Evolutionary conservation across 30 jellyfish, hydroid and myxozoan genomes (phyloP).

Genomic region (Phacellophora camtschatica): DNA sequence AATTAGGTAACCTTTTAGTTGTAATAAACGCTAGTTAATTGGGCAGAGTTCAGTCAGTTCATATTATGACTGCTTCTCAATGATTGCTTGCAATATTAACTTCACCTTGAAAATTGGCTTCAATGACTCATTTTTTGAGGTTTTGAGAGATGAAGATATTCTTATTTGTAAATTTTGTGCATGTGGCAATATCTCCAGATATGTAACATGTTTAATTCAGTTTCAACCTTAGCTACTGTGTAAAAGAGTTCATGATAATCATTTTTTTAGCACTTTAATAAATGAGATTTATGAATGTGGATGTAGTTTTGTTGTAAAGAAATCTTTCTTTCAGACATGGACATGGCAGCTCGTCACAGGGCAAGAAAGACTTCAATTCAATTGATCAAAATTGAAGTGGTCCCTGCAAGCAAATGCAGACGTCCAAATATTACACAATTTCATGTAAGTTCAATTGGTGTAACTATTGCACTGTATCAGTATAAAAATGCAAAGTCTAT

Average conservation of each 20-base stretch:
- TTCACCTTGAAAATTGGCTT: not conserved
- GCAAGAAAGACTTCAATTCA: slow-evolving; percentile 97
- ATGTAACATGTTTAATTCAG: no score
- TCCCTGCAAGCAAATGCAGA: slow-evolving; percentile 85
- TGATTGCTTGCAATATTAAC: slow-evolving; percentile 69
- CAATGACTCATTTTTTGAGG: not conserved
- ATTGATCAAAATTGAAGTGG: slow-evolving; percentile 83
- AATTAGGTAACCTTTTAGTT: no score
- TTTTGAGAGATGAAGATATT: not conserved
- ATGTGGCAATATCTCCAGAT: no score
- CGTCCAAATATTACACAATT: slow-evolving; percentile 87
- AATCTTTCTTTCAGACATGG: slow-evolving; percentile 88
- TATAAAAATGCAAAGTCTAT: no score
- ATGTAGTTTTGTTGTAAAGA: no score
- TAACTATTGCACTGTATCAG: not conserved
- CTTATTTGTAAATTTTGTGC: not conserved
- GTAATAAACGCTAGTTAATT: slow-evolving; percentile 54
- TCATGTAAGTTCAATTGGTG: slow-evolving; percentile 71
- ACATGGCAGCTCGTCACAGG: slow-evolving; percentile 99
- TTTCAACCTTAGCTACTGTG: no score
- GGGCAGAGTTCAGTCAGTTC: slow-evolving; percentile 79
- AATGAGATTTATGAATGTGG: no score
- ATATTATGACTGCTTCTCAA: slow-evolving; percentile 49
- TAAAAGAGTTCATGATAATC: no score
- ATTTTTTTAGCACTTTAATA: no score